A percentile compares a stretch with the other conserved stretches of the same genome.
Conservation (phyloP, 2,113 vertebrate species). For the Clinocottus analis region DNA sequence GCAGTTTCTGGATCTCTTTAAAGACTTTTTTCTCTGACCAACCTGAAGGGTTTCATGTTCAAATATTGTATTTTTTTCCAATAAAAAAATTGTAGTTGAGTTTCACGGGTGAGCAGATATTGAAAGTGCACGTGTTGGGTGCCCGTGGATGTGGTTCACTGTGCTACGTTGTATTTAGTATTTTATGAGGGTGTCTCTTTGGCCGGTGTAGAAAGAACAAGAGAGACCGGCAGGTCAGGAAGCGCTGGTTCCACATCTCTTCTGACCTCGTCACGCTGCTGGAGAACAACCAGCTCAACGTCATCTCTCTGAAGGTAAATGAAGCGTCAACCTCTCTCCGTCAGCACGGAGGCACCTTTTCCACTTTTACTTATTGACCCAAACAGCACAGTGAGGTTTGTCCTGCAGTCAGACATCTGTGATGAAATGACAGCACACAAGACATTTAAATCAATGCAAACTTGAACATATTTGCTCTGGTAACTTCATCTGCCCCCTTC, state of each 20-base stretch:
- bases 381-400: neutral
- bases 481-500: conserved; percentile 12
- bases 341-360: neutral
- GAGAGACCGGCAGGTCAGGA: conserved; percentile 81
- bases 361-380: too few relatives aligned
- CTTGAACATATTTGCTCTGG: neutral
- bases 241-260: conserved; percentile 92
- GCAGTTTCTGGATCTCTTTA: neutral
- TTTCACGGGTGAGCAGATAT: neutral
- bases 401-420: neutral
- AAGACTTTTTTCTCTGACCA: neutral
- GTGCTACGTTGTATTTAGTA: neutral
- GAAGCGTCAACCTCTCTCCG: neutral
- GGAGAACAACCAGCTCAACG: conserved; percentile 85
- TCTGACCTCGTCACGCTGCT: conserved; percentile 86
- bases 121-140: neutral
- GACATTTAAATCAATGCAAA: neutral
- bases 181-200: neutral
- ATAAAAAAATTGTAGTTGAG: neutral
- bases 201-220: conserved; percentile 86
- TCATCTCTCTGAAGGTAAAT: conserved; percentile 89
- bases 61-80: neutral
- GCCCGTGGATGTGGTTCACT: neutral
- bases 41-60: neutral
- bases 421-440: neutral